These are phyloP conservation scores for Heliconius hortense DNA, from an alignment of 2,888 invertebrate genomes.

Conservation along the genomic window DNA sequence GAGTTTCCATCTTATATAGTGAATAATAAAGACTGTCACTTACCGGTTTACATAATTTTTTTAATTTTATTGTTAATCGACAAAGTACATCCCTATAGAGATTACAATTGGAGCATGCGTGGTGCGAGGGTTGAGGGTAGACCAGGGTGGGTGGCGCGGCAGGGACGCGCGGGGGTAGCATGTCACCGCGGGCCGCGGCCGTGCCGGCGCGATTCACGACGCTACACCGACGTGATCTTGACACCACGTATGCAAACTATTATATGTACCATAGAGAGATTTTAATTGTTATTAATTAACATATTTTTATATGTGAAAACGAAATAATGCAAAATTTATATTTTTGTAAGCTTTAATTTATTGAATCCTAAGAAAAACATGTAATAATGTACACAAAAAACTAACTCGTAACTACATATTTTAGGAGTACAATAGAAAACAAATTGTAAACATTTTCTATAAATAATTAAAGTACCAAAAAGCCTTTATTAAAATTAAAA, in stretches of 20 bases:
- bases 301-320: neutral
- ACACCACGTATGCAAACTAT: slow-evolving; percentile 74
- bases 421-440: slow-evolving; percentile 25
- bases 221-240: slow-evolving; percentile 77
- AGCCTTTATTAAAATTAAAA: slow-evolving; percentile 29
- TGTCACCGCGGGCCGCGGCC: slow-evolving; percentile 54
- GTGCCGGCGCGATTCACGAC: slow-evolving; percentile 54
- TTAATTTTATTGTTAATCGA: slow-evolving; percentile 55
- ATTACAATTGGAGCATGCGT: slow-evolving; percentile 83
- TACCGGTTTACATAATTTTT: neutral
- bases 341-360: neutral
- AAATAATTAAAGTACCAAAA: neutral
- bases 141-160: slow-evolving; percentile 66
- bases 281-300: slow-evolving; percentile 36
- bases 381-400: neutral
- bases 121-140: slow-evolving; percentile 75
- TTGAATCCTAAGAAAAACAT: neutral
- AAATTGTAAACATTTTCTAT: neutral
- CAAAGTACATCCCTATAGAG: slow-evolving; percentile 78
- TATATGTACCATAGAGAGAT: slow-evolving; percentile 54
- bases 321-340: neutral
- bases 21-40: neutral
- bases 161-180: slow-evolving; percentile 48
- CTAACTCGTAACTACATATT: neutral
- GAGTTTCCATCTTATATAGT: neutral